Base-by-base conservation (phyloP, 2,797 vertebrate genomes). In the Rhynchonycteris naso region DNA sequence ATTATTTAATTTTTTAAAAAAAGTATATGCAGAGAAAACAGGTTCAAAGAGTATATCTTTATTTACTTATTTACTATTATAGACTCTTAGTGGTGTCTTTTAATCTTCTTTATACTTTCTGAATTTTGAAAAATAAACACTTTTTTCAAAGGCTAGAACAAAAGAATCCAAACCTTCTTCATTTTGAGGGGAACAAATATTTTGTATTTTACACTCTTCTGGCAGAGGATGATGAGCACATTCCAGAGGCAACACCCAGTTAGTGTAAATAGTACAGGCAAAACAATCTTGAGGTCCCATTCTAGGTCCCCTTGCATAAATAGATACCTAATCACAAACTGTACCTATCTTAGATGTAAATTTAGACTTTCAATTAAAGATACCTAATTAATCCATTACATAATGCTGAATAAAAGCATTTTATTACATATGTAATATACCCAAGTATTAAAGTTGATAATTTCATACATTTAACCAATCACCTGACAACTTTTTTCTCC, bases 321-420 rank as follows among this genome's bases (percentile, higher is more conserved):
- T 30, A 74, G 68, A 80, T n/a, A 89, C 6, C 52, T 33, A 80
- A 93, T 69, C 47, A 75, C 59, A 93, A 79, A 94, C 16, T 71
- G n/a, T 59, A 81, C 24, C 10, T 50, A 24, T 66, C 50, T 72
- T 79, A 71, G 33, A 18, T 35, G 43, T 88, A 90, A 87, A 95
- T 35, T 35, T 14, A 82, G n/a, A 59, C 24, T 61, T 82, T 68
- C 14, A 85, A 59, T 87, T 65, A 89, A 19, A 69, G 47, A 88
- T 26, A 47, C 28, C 35, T 71, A 54, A 65, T 38, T 61, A 93
- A 19, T 24, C 63, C 12, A 93, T 71, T 63, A 92, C 15, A 38
- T 61, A 83, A 80, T 84, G 38, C 16, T 81, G 68, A 61, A 16
- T 90, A n/a, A 74, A 92, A 90, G 58, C 30, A n/a, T 56, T 88